Evolutionary conservation across 2,888 invertebrate species (phyloP).

Genomic region (Chouioia cunea): DNA sequence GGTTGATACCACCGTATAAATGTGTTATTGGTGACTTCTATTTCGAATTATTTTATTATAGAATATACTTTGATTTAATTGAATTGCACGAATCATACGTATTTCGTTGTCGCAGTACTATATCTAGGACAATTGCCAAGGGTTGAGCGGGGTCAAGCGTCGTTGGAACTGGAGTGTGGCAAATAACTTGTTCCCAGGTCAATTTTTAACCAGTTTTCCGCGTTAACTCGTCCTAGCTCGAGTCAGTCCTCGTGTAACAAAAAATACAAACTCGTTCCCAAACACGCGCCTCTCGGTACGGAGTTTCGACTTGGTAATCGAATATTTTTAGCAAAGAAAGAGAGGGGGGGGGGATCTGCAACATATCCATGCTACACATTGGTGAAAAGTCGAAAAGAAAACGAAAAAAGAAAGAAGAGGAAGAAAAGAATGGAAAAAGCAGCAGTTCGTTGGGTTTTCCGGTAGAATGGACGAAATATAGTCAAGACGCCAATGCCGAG

Average conservation of each 20-base stretch:
- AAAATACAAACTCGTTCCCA: too few species aligned
- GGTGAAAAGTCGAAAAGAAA: neutral
- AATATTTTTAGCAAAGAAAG: neutral
- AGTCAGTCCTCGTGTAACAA: neutral
- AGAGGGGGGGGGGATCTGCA: neutral
- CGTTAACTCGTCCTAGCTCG: neutral
- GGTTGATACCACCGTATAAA: neutral
- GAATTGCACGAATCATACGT: too few species aligned
- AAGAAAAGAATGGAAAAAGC: neutral
- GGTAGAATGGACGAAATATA: conserved; percentile 43
- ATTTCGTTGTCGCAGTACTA: too few species aligned
- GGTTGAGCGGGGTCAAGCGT: neutral
- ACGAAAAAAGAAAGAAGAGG: neutral
- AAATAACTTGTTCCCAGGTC: conserved; percentile 27
- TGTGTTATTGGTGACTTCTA: neutral
- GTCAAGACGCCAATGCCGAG: neutral
- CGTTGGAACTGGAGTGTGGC: conserved; percentile 23
- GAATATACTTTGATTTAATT: neutral
- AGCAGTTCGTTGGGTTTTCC: conserved; percentile 21
- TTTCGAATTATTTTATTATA: neutral
- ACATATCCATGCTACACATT: too few species aligned
- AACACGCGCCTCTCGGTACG: too few species aligned
- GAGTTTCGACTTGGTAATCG: too few species aligned
- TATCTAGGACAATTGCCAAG: too few species aligned
- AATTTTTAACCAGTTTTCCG: conserved; percentile 29